phyloP scores from a whole-genome alignment of 2,888 invertebrate genomes.

The Dioctria linearis region DNA sequence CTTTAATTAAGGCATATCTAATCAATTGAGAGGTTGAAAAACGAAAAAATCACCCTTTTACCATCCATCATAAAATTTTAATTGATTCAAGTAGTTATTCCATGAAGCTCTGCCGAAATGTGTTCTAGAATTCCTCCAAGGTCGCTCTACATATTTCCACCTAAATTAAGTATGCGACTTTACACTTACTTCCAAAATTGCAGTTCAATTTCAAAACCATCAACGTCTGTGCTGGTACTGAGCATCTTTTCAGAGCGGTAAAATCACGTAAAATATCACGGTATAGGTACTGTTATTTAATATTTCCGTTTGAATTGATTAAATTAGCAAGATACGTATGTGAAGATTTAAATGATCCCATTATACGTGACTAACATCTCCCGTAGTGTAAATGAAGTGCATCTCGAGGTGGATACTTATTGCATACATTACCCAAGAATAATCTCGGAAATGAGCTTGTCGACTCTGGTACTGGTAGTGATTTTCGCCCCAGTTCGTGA shows the following conservation, averaged over 20 bases:
- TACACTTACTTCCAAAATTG: background rate
- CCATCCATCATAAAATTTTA: background rate
- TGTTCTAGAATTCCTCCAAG: background rate
- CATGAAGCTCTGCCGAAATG: background rate
- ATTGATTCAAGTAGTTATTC: background rate
- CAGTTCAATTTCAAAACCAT: background rate
- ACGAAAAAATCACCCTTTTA: too few relatives aligned
- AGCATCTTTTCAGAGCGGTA: slow-evolving; percentile 1
- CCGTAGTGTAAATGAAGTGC: slow-evolving; percentile 39
- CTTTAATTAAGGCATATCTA: too few relatives aligned
- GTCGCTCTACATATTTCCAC: background rate
- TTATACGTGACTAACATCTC: slow-evolving; percentile 40
- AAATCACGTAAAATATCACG: slow-evolving; percentile 35
- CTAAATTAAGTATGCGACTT: background rate
- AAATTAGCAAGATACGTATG: slow-evolving; percentile 2
- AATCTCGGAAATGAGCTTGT: slow-evolving; percentile 1
- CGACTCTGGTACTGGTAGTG: background rate
- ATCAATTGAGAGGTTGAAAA: too few relatives aligned
- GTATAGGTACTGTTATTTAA: slow-evolving; percentile 27
- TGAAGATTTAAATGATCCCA: slow-evolving; percentile 23
- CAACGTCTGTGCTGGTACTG: background rate
- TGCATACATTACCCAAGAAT: slow-evolving; percentile 14
- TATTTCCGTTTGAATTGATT: slow-evolving; percentile 45
- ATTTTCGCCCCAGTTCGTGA: background rate
- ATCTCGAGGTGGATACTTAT: slow-evolving; percentile 27